Evolutionary conservation across 2,888 invertebrate genomes (phyloP).

Genomic region (Acronicta alni): DNA sequence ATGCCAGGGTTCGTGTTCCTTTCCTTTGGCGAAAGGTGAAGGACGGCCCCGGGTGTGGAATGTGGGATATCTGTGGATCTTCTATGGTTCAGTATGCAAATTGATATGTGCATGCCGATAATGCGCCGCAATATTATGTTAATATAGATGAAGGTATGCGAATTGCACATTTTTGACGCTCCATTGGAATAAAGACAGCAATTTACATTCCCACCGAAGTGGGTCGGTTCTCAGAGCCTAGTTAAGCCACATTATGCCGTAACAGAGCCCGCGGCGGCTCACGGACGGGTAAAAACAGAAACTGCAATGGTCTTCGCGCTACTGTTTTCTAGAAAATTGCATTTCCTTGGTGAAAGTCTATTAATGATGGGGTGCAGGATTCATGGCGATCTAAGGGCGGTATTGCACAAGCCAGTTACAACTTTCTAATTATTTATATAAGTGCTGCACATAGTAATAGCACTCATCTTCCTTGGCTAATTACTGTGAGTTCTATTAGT

Average conservation of each 20-base stretch:
- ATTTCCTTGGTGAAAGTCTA: conserved; percentile 86
- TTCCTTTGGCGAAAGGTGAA: conserved; percentile 83
- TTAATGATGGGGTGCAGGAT: conserved; percentile 83
- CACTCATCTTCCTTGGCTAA: conserved; percentile 67
- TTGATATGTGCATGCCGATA: conserved; percentile 61
- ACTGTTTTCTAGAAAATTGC: conserved; percentile 89
- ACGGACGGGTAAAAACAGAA: conserved; percentile 85
- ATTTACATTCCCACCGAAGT: conserved; percentile 72
- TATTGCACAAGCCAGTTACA: conserved; percentile 71
- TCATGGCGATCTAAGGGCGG: conserved; percentile 76
- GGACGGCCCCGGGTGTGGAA: conserved; percentile 71
- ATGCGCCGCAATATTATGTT: conserved; percentile 52
- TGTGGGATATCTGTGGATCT: conserved; percentile 71
- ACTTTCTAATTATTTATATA: conserved; percentile 74
- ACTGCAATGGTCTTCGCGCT: conserved; percentile 80
- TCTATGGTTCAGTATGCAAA: conserved; percentile 71
- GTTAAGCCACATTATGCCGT: conserved; percentile 78
- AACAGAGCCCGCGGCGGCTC: conserved; percentile 77
- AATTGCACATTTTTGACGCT: conserved; percentile 52
- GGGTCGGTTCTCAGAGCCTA: conserved; percentile 76
- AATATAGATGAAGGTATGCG: conserved; percentile 46
- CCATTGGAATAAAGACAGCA: conserved; percentile 53
- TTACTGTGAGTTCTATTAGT: conserved; percentile 55
- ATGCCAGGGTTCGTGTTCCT: conserved; percentile 74
- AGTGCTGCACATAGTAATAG: conserved; percentile 55